A percentile compares a stretch with the other conserved stretches of the same genome.
phyloP scores from a whole-genome alignment of 2,888 invertebrate genomes.

The Exephanes ischioxanthus region DNA sequence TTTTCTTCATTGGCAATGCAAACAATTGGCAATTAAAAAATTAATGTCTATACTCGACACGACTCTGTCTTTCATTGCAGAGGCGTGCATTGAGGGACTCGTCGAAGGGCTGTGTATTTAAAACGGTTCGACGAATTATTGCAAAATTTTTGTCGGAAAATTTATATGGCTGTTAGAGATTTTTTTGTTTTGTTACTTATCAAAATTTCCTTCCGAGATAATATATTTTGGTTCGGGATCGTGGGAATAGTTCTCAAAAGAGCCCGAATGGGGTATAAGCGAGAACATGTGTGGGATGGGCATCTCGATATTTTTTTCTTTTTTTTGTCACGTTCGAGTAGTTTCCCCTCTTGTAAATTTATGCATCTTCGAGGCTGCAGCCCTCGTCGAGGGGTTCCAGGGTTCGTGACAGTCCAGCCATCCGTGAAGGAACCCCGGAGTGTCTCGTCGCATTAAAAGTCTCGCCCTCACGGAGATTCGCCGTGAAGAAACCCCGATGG shows the following conservation, averaged over 20 bases:
- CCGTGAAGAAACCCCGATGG: constrained; percentile 55
- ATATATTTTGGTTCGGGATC: constrained; percentile 36
- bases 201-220: neutral
- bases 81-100: neutral
- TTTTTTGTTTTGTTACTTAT: neutral
- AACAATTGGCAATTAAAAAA: neutral
- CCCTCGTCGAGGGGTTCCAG: constrained; percentile 52
- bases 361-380: constrained; percentile 34
- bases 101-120: neutral
- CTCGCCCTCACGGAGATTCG: constrained; percentile 45
- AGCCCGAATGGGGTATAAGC: constrained; percentile 34
- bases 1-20: neutral
- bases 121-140: neutral
- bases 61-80: neutral
- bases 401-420: constrained; percentile 66
- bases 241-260: constrained; percentile 45
- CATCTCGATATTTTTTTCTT: constrained; percentile 45
- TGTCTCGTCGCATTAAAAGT: constrained; percentile 44
- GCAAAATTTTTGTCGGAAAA: neutral
- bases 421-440: constrained; percentile 59
- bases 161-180: neutral
- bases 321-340: constrained; percentile 52
- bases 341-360: constrained; percentile 28
- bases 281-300: constrained; percentile 53
- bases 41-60: neutral